A percentile compares a stretch with the other conserved stretches of the same genome.
phyloP scores from a whole-genome alignment of 2,888 invertebrate genomes.

The Lycophotia porphyrea region DNA sequence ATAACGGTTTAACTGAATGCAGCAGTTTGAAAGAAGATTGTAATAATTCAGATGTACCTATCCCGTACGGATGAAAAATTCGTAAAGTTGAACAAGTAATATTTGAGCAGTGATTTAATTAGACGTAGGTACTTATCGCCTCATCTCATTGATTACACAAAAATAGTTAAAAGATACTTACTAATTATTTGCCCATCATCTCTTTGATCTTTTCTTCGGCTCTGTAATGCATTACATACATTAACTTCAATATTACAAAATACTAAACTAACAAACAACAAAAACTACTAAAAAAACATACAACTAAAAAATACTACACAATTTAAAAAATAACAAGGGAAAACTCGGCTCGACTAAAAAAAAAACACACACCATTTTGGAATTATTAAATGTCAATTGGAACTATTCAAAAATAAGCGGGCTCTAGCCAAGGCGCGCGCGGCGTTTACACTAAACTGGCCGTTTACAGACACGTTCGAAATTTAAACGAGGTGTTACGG shows the following conservation, averaged over 20 bases:
- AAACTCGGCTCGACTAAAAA: not conserved
- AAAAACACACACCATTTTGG: slow-evolving; percentile 80
- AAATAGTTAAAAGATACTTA: slow-evolving; percentile 74
- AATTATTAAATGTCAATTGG: slow-evolving; percentile 65
- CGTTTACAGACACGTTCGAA: slow-evolving; percentile 76
- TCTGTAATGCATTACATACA: slow-evolving; percentile 73
- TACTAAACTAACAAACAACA: slow-evolving; percentile 26
- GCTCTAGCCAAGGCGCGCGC: slow-evolving; percentile 77
- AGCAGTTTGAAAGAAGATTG: not conserved
- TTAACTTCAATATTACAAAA: slow-evolving; percentile 36
- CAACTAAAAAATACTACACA: slow-evolving; percentile 18
- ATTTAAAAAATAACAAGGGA: not conserved
- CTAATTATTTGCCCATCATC: slow-evolving; percentile 89
- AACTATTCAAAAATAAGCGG: slow-evolving; percentile 62
- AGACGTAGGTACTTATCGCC: not conserved
- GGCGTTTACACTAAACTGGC: slow-evolving; percentile 79
- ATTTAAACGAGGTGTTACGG: slow-evolving; percentile 75
- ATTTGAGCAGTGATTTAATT: not conserved
- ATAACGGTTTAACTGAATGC: not conserved
- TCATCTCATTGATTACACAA: not conserved
- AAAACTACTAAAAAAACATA: slow-evolving; percentile 22
- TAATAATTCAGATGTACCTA: not conserved
- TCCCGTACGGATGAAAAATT: not conserved
- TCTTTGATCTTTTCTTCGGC: slow-evolving; percentile 76
- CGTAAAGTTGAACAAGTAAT: not conserved